Evolutionary conservation across 2,113 vertebrate genomes (phyloP), one percentile per base, ranked within the genome.

Genomic region (Tympanuchus pallidicinctus): DNA sequence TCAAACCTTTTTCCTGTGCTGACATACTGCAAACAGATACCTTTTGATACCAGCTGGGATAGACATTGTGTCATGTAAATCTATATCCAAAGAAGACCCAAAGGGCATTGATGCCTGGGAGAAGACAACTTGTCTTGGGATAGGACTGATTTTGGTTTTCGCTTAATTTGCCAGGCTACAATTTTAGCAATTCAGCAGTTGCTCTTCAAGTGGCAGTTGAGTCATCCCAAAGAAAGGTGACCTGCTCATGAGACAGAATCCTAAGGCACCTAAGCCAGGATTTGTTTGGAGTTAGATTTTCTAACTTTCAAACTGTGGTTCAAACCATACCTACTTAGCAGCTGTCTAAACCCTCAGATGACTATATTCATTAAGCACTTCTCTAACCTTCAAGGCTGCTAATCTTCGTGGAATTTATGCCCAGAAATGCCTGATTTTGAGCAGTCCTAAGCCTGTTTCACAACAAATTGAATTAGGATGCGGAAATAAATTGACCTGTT

Each of bases 231-330:
- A 84, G 57, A 56, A 86, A 95, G 28, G 9, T 90, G 88, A 94
- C 88, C 18, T 1, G 38, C 66, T 88, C 69, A n/a, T 96, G 92
- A 94, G 61, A 94, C 92, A 93, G 86, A 93, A 92, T 93, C 69
- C 34, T 83, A 75, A 83, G 54, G 52, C 43, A 69, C 66, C 67
- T 61, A 52, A 88, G 66, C 11, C 12, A 73, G 74, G 18, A 69
- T 86, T 81, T 94, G 28, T 83, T 81, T 19, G 2, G 56, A 86
- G 60, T 47, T 78, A 64, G 52, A 84, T 84, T 76, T 93, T 89
- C 21, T 72, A 73, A 65, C 50, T 91, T 81, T 91, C 43, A 69
- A 75, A 75, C 40, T 72, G 63, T 57, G 75, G 59, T 57, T 43
- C 73, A 84, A 82, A 52, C 30, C 59, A 36, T 56, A 67, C 14